Evolutionary conservation across 2,797 vertebrate genomes (phyloP), one percentile per base, ranked within the genome.

Genomic region (Enteromius treurensis): DNA sequence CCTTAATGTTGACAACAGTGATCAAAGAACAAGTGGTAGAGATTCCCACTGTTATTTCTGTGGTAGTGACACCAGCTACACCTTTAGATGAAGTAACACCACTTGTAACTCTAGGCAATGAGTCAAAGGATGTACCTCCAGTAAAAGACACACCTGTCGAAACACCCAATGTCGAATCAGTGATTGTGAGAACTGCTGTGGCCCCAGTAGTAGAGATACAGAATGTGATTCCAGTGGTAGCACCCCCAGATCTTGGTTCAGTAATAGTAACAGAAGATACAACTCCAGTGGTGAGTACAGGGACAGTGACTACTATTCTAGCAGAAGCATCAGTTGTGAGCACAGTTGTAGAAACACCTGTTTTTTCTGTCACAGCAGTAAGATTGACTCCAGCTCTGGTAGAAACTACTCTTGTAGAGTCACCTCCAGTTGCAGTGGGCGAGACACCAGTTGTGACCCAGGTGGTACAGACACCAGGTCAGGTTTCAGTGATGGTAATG

Each of bases 221-320:
- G 32, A 74, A 64, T 65, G 71, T 82, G 26, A 71, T 64, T 55
- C 23, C 77, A 77, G 71, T 29, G 23, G 78, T 79, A 79, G 14
- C 77, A 69, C 40, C 58, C 13, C 49, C 60, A 73, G 26, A 62
- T 76, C 0, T 82, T 13, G 49, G 14, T 73, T 77, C 37, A 79
- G 19, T 55, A 19, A 40, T 84, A 29, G 81, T 49, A 42, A 68
- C 49, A 34, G 79, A 84, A 55, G 79, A 11, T 29, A 58, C 15
- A 34, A 32, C 34, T 47, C 69, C 15, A 80, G 76, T 34, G 37
- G 13, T 23, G 23, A 40, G 51, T 26, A 5, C 14, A 77, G 14
- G 32, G 73, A 19, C n/a, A 10, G 17, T 58, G 62, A 45, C 13
- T 77, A 21, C n/a, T 69, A 21, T n/a, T 37, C 45, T 65, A 69